phyloP scores from a whole-genome alignment of 2,113 vertebrate species.

The Microcebus lehilahytsara region DNA sequence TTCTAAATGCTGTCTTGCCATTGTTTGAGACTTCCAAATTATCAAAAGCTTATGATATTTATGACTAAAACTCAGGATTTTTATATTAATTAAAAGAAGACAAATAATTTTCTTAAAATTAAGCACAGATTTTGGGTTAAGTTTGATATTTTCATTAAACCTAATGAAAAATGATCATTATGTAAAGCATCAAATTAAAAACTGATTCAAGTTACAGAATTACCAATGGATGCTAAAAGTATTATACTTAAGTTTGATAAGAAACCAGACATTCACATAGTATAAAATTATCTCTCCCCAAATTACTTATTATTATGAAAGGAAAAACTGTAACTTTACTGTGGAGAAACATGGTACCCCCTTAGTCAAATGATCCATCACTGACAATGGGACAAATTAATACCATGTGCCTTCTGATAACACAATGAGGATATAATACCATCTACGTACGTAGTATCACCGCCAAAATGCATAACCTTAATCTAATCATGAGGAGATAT shows the following conservation, averaged over 20 bases:
- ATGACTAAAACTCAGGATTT: background rate
- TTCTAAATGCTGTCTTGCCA: background rate
- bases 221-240: background rate
- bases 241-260: background rate
- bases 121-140: background rate
- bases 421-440: background rate
- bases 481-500: background rate
- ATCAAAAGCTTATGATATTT: background rate
- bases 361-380: constrained; percentile 3
- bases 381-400: background rate
- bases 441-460: too few species aligned
- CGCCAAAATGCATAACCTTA: background rate
- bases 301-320: background rate
- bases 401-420: background rate
- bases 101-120: background rate
- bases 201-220: background rate
- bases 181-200: constrained; percentile 25
- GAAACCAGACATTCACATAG: background rate
- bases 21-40: background rate
- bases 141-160: background rate
- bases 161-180: constrained; percentile 8
- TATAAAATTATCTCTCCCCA: background rate
- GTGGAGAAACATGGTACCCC: background rate
- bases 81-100: background rate
- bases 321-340: background rate